A percentile compares a stretch with the other conserved stretches of the same genome.
phyloP scores from a whole-genome alignment of 2,113 vertebrate genomes.

The Eublepharis macularius region DNA sequence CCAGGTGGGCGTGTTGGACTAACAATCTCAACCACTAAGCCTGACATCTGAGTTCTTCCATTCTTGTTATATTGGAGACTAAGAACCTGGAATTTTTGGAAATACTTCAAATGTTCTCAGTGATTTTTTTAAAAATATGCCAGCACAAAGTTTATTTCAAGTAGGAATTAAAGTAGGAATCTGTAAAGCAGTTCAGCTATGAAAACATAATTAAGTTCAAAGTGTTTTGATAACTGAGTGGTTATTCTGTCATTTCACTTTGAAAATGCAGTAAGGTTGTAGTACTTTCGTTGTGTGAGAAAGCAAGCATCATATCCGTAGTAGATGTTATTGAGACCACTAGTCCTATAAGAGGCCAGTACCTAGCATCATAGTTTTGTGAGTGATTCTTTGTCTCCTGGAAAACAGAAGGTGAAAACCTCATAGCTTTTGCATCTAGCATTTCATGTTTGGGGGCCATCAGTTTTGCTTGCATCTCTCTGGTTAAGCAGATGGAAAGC shows the following conservation, averaged over 20 bases:
- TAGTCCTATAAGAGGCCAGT: conserved; percentile 25
- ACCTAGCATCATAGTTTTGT: conserved; percentile 34
- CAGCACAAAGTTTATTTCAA: not conserved
- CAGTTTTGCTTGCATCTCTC: not conserved
- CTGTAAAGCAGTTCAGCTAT: not conserved
- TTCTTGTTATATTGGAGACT: not conserved
- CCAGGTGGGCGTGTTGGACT: no score
- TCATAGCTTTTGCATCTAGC: not conserved
- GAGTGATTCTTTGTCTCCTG: not conserved
- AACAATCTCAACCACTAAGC: not conserved
- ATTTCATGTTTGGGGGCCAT: not conserved
- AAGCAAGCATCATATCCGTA: not conserved
- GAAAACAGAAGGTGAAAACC: conserved; percentile 42
- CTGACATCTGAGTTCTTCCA: not conserved
- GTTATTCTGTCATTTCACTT: not conserved
- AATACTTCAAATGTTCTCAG: not conserved
- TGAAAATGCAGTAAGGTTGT: not conserved
- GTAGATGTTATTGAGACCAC: not conserved
- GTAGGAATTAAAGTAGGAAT: not conserved
- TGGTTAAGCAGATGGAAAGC: not conserved
- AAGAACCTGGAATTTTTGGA: not conserved
- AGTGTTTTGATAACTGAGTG: not conserved
- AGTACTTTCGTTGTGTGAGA: not conserved
- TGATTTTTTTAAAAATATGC: not conserved
- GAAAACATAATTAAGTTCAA: not conserved